Evolutionary conservation across 2,888 invertebrate genomes (phyloP), one percentile per base, ranked within the genome.

Genomic region (Epinotia nisella): DNA sequence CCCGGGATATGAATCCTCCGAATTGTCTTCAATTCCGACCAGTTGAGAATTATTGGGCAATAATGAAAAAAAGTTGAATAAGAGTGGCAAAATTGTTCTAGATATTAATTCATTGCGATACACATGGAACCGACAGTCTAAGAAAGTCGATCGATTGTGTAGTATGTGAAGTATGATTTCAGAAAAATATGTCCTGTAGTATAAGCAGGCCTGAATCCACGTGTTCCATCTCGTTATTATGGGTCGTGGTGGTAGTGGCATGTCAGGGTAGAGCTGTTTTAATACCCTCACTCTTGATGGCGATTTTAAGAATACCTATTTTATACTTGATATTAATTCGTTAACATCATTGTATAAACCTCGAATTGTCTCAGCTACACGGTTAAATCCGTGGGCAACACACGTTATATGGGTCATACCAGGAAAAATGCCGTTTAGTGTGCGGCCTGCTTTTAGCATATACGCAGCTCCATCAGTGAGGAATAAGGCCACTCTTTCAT

Each of bases 241-340:
- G n/a, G 59, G 59, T 17, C 39, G 59, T 39, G 59, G 39, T 59
- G 17, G 59, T 59, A 17, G 35, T 59, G 59, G 59, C 59, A 59
- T 59, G 35, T 59, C 59, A 59, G 59, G 59, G 59, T 59, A 39
- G n/a, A 59, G 39, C 59, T 59, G 59, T 59, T 59, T 59, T 17
- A 59, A 39, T 59, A 59, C 59, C 39, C 59, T 39, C 39, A 19
- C 41, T 60, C 60, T 60, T 60, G 60, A 60, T 13, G 56, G 56
- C 41, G 41, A 41, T 41, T 41, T 41, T 41, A 11, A 41, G 10
- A 59, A 59, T 59, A 61, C 45, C 21, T 1, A 41, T 45, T 61
- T 61, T 45, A 61, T 45, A 61, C 61, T 61, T 61, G 61, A 11
- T 61, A 45, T 45, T 45, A 61, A 61, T 61, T 45, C 45, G 15